Evolutionary conservation across 2,113 vertebrate species (phyloP), one percentile per base, ranked within the genome.

Genomic region (Connochaetes taurinus): DNA sequence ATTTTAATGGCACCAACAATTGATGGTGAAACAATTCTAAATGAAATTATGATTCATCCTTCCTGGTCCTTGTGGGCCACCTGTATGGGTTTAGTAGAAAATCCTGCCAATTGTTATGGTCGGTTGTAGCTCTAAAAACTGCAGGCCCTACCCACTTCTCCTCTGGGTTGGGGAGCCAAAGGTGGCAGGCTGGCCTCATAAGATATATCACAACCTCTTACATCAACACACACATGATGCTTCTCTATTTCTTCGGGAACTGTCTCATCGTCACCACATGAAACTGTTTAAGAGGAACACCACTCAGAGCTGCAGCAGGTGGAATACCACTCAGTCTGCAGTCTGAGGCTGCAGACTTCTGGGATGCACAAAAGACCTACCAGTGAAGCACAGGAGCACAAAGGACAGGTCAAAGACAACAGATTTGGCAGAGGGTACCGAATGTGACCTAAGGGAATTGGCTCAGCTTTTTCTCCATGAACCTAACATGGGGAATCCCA

Each of bases 1-100:
- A 50, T n/a, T 97, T 96, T 81, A 93, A 84, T 64, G 64, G 95
- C 58, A 29, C 17, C 57, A 95, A 60, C 33, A 92, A 76, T 11
- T 87, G 33, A 29, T 45, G 36, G 12, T 27, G 29, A 96, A 92
- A 78, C 52, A 58, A 93, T 94, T 96, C 45, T 76, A 86, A 96
- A 64, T 33, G 82, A 86, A 91, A 88, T 55, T 40, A 58, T 29
- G 80, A 76, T n/a, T 64, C 60, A 74, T 55, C 4, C 57, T 29
- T 90, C 45, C 52, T 76, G 45, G n/a, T 93, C 78, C 76, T 40
- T 31, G 50, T 71, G 52, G 55, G 67, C 31, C 31, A 95, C 84
- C 33, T 36, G 36, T 19, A 92, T 47, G 36, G 23, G 7, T 23
- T 96, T 57, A 57, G 29, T 21, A 21, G 87, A 83, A 91, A 97